Evolutionary conservation across 2,113 vertebrate species (phyloP).

Genomic region (Lophotis ruficrista): DNA sequence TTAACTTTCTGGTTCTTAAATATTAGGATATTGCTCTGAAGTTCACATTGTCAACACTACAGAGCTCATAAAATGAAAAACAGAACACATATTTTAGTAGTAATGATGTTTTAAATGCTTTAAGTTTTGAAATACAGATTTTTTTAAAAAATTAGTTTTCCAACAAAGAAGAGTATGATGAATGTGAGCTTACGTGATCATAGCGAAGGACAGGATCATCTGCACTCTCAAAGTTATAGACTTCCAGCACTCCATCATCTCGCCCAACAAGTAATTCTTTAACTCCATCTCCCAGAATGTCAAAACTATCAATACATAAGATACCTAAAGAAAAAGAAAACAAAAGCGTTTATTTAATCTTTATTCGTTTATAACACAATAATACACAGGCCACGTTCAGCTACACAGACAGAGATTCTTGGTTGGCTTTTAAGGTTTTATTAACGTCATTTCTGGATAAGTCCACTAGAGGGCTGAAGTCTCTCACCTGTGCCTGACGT

Average conservation of each 20-base stretch:
- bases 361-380: background rate
- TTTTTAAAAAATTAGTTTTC: background rate
- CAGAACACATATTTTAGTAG: background rate
- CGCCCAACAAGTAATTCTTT: slow-evolving; percentile 91
- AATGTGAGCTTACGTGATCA: slow-evolving; percentile 81
- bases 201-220: slow-evolving; percentile 85
- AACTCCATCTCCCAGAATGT: slow-evolving; percentile 94
- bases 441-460: background rate
- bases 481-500: background rate
- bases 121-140: background rate
- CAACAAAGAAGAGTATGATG: background rate
- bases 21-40: background rate
- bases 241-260: slow-evolving; percentile 91
- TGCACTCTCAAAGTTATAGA: slow-evolving; percentile 85
- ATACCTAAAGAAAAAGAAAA: slow-evolving; percentile 78
- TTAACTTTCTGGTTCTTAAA: background rate
- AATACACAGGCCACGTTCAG: background rate
- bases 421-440: background rate
- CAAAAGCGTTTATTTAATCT: background rate
- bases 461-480: background rate
- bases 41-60: background rate
- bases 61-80: background rate
- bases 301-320: slow-evolving; percentile 92
- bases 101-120: background rate
- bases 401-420: background rate